Base-by-base conservation (phyloP, 1,140 invertebrate genomes). In the Conus ventricosus region DNA sequence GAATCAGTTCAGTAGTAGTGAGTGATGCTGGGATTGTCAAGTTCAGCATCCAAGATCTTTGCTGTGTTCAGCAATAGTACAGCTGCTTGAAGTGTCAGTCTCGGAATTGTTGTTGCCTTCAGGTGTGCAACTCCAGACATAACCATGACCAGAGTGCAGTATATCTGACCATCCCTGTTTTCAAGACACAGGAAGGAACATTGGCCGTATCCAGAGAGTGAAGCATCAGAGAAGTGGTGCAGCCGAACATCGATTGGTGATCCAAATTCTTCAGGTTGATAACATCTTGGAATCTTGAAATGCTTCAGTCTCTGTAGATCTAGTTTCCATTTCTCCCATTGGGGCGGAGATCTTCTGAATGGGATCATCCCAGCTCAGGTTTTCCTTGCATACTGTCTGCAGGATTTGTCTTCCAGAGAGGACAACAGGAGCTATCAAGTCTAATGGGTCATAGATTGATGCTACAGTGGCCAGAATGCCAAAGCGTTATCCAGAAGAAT, bases 81-180 rank as follows among this genome's bases (percentile, higher is more conserved):
- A 25, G 91, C 91, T 57, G 90, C 92, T 57, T 86, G 87, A 53
- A 93, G 88, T 87, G 92, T 91, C 23, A 92, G 81, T 23, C 90
- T 78, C 6, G 92, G 89, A 78, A 93, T 87, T 23, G 89, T 92
- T 5, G 91, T 63, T 11, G 81, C 63, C 53, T 89, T 90, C 54
- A 92, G 27, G 8, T 91, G 92, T 15, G 87, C 85, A 2, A 90
- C 92, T 85, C 92, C 83, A 0, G 90, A 63, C 83, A 91, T 92
- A 11, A 76, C 88, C 76, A 90, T 90, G 0, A 92, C 11, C n/a
- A 92, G 63, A 15, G 88, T 63, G 85, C 91, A 92, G 88, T 91
- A 88, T 11, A 90, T 88, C 13, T 85, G 8, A n/a, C 82, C 60
- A 5, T 86, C 71, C 10, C 23, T 53, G 76, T 91, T 88, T 17